These are phyloP conservation scores for Leucozona laternaria DNA, from an alignment of 2,888 invertebrate genomes.

Conservation along the genomic window DNA sequence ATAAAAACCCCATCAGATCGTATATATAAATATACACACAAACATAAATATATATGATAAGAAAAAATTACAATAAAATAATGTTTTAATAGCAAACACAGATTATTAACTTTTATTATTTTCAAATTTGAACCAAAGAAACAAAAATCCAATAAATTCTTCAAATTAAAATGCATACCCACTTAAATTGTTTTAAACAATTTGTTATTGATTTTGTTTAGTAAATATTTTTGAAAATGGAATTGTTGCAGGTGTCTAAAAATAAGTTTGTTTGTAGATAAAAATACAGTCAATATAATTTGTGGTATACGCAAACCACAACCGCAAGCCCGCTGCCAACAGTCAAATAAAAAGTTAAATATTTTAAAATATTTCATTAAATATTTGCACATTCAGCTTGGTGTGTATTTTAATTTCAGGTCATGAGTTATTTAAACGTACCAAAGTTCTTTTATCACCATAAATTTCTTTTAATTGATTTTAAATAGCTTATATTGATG, in stretches of 20 bases:
- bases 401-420: background rate
- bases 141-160: background rate
- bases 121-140: background rate
- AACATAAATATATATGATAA: too few species aligned
- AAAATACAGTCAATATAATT: background rate
- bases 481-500: constrained; percentile 42
- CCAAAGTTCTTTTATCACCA: background rate
- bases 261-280: background rate
- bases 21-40: too few species aligned
- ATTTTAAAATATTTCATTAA: background rate
- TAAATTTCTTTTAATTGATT: constrained; percentile 37
- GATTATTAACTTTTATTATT: background rate
- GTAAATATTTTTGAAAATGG: background rate
- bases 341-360: background rate
- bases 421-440: background rate
- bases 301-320: background rate
- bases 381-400: background rate
- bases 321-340: background rate
- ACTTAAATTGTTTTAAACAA: background rate
- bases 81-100: background rate
- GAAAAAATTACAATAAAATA: too few species aligned
- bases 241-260: background rate
- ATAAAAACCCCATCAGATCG: too few species aligned
- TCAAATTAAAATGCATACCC: background rate
- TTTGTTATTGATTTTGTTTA: background rate